These are phyloP conservation scores for Buathra laborator DNA, from an alignment of 2,888 invertebrate genomes.

Conservation along the genomic window DNA sequence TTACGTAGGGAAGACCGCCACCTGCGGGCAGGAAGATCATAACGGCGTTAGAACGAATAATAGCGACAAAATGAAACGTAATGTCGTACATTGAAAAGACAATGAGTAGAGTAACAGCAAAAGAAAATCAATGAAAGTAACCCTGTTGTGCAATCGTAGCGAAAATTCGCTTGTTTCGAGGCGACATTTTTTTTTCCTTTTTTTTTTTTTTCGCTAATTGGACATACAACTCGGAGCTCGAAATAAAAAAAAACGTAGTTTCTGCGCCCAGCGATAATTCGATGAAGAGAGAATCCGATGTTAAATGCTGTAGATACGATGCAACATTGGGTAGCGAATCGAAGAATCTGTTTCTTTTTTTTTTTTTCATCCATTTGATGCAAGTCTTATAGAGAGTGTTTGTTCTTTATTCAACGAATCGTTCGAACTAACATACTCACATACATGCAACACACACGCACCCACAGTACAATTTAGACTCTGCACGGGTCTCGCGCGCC, in stretches of 20 bases:
- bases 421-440: constrained; percentile 65
- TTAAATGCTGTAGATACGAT: constrained; percentile 10
- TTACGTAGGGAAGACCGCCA: constrained; percentile 71
- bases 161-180: not conserved
- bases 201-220: not conserved
- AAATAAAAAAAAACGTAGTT: not conserved
- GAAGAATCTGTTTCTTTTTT: not conserved
- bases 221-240: constrained; percentile 1
- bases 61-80: not conserved
- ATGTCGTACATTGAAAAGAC: constrained; percentile 40
- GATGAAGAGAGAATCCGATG: constrained; percentile 29
- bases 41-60: constrained; percentile 50
- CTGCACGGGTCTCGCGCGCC: not conserved
- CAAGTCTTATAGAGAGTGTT: constrained; percentile 19
- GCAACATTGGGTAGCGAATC: constrained; percentile 22
- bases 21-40: constrained; percentile 78
- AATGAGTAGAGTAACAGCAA: not conserved
- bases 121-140: constrained; percentile 2
- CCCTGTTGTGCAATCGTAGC: not conserved
- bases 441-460: constrained; percentile 69
- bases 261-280: constrained; percentile 8
- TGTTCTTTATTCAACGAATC: constrained; percentile 63
- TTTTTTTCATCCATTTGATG: constrained; percentile 9
- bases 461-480: constrained; percentile 60
- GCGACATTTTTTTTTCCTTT: not conserved